Base-by-base conservation (phyloP, 2,113 vertebrate species). In the Urocolius indicus region DNA sequence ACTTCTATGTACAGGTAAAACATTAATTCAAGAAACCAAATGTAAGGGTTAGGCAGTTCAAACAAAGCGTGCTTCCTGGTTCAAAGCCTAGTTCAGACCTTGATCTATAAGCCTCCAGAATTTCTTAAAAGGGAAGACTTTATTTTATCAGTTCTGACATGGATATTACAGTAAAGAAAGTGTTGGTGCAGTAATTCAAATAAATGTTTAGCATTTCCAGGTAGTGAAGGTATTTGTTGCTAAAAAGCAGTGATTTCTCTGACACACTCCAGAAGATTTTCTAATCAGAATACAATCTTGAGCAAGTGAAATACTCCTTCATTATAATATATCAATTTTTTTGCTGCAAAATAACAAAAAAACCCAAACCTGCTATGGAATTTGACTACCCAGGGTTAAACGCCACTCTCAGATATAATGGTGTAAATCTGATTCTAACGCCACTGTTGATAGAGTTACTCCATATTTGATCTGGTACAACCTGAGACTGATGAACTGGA, bases 1-100 rank as follows among this genome's bases (percentile, higher is more conserved):
- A 38, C 46, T 65, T 74, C 61, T 51, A 61, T 68, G 77, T 77
- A 76, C 45, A 54, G 36, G 89, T 97, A 90, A 96, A 97, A 96
- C 57, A 97, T 95, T 96, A 96, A 96, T 96, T 95, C 65, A 16
- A 72, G 73, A 90, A 94, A 95, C 84, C 65, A 75, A 93, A 87
- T 51, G 65, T 17, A 30, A 66, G 52, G 24, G 65, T 66, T 88
- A 52, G 30, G 84, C 80, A 67, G 30, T 78, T 95, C 92, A 96
- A 94, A 95, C 57, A 89, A 75, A 96, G 68, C 36, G 27, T 0
- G 0, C 73, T 96, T 96, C 93, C 95, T 26, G 69, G 88, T 95
- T 95, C 89, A 87, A 84, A 93, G 90, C 82, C 62, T 27, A 12
- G 52, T 45, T 77, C 92, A 93, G 94, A 89, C 83, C 89, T 96